Conservation (phyloP, 2,797 vertebrate genomes). For the Centropyge bicolor region DNA sequence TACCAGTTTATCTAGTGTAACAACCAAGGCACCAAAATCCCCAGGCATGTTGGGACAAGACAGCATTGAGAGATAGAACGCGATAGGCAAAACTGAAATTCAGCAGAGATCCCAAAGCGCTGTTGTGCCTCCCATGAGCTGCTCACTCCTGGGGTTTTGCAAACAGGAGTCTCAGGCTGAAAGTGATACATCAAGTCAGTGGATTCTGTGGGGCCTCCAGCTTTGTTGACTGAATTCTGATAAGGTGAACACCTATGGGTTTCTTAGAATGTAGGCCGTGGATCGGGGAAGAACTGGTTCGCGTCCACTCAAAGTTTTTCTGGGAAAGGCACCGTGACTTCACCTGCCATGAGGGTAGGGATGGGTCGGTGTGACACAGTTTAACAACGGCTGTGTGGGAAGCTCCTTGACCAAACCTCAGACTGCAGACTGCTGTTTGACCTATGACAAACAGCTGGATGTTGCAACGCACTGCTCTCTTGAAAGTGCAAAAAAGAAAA, state of each 20-base stretch:
- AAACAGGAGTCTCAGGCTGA: constrained; percentile 48
- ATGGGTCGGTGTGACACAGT: too few species aligned
- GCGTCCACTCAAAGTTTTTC: constrained; percentile 29
- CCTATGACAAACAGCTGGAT: background rate
- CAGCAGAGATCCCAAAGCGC: constrained; percentile 25
- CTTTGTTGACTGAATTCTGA: constrained; percentile 61
- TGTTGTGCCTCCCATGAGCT: constrained; percentile 42
- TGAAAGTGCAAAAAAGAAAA: background rate
- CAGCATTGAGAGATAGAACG: constrained; percentile 15
- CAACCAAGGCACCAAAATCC: constrained; percentile 51
- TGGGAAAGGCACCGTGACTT: constrained; percentile 38
- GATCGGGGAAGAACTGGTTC: constrained; percentile 17
- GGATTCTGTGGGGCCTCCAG: constrained; percentile 36
- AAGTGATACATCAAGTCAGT: constrained; percentile 42
- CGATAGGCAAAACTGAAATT: constrained; percentile 52
- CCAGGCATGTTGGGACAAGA: constrained; percentile 67
- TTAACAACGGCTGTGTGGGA: background rate
- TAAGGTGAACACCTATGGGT: constrained; percentile 13
- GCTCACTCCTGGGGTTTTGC: constrained; percentile 48
- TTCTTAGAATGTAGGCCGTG: constrained; percentile 53
- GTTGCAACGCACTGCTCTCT: background rate
- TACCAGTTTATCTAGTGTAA: constrained; percentile 50
- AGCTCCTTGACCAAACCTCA: background rate
- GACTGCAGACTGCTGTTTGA: background rate
- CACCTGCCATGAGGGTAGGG: constrained; percentile 10